Base-by-base conservation (phyloP, 2,888 invertebrate genomes). In the Tetragonula carbonaria region DNA sequence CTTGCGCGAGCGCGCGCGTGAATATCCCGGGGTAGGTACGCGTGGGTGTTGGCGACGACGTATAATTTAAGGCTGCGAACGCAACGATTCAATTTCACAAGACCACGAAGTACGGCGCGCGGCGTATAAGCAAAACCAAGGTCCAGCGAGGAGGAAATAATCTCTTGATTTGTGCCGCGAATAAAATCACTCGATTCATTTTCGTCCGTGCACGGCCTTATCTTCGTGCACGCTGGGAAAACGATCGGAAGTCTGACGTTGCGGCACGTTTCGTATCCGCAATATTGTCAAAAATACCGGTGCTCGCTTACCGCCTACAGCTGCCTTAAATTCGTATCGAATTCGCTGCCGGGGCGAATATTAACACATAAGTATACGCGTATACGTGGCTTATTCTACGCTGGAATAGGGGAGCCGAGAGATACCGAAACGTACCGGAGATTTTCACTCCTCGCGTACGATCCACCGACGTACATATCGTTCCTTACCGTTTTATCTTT, bases 31-130 rank as follows among this genome's bases (percentile, higher is more conserved):
- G 86, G 90, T 87, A 78, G 86, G 80, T 88, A 68, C 73, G 90
- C 89, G 90, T 91, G 90, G 91, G 91, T 89, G 90, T 88, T 79
- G 83, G 86, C 86, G 90, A 91, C 90, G 90, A 90, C 91, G 88
- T 90, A 87, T 90, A 90, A 90, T 91, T 91, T 90, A 90, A 90
- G 90, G 86, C 89, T 86, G 86, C 87, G 84, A 80, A 82, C 78
- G 86, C 88, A 86, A 90, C 91, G 90, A 90, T 91, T 90, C 91
- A 90, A 90, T 90, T 90, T 89, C 90, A 87, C 91, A 82, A 90
- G 90, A 90, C 78, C 90, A 76, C 85, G 87, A 82, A 85, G 87
- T 80, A 81, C 82, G 81, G 86, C 63, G 80, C 82, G 80, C 23
- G 23, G 81, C 82, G 67, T 85, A 88, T 85, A 87, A 85, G 88